These are phyloP conservation scores for Anguilla anguilla DNA, from an alignment of 2,797 vertebrate species.

Conservation along the genomic window DNA sequence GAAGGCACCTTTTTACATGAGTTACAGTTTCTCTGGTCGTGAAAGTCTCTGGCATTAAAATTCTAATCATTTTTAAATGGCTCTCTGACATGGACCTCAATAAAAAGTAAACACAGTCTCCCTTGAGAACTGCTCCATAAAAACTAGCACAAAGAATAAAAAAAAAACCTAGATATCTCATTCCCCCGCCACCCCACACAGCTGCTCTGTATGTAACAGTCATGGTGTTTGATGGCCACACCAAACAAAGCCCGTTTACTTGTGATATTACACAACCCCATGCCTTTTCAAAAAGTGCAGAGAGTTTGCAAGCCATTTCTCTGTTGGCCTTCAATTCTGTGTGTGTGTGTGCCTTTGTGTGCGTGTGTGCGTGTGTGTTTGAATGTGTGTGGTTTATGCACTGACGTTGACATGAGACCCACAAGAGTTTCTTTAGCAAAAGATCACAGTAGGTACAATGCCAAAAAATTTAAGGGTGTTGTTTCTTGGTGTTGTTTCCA, in stretches of 20 bases:
- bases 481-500: not conserved
- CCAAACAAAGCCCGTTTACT: not conserved
- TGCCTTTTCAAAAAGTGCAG: not conserved
- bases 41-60: not conserved
- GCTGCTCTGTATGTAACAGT: not conserved
- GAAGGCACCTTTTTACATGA: constrained; percentile 2
- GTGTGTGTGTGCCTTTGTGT: not conserved
- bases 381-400: not conserved
- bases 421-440: not conserved
- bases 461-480: not conserved
- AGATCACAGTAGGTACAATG: not conserved
- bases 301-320: not conserved
- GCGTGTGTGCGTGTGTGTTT: not conserved
- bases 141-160: not conserved
- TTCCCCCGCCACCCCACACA: not conserved
- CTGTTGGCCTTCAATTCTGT: not conserved
- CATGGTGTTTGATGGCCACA: constrained; percentile 7
- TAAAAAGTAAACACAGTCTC: constrained; percentile 3
- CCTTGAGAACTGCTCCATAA: not conserved
- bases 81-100: constrained; percentile 12
- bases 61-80: constrained; percentile 14
- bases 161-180: not conserved
- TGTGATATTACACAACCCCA: not conserved
- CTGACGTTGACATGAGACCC: not conserved
- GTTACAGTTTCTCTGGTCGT: not conserved